These are phyloP conservation scores for Upupa epops DNA, from an alignment of 2,113 vertebrate genomes.

Conservation along the genomic window DNA sequence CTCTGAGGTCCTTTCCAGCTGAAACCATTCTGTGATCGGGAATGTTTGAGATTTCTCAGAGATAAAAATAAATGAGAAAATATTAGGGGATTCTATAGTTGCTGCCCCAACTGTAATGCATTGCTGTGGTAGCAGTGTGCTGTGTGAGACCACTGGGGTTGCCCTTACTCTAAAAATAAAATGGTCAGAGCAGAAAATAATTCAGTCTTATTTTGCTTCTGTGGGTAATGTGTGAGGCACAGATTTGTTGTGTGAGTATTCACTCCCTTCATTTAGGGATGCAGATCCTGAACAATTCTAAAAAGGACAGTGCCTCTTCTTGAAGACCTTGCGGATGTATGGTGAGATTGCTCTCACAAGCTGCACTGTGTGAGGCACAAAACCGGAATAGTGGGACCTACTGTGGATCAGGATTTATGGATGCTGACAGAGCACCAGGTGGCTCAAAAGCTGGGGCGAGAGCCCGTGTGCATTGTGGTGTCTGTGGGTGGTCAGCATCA, in stretches of 20 bases:
- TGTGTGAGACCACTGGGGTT: neutral
- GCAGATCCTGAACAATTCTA: neutral
- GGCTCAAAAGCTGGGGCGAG: neutral
- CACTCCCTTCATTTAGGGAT: neutral
- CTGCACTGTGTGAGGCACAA: neutral
- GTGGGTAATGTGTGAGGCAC: neutral
- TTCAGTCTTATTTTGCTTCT: neutral
- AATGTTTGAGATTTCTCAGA: neutral
- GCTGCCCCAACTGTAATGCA: conserved; percentile 29
- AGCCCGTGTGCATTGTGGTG: neutral
- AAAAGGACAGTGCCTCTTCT: neutral
- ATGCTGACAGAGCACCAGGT: neutral
- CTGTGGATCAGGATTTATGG: neutral
- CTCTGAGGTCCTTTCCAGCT: no score
- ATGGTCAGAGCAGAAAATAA: conserved; percentile 19
- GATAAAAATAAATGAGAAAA: neutral
- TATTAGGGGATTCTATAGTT: neutral
- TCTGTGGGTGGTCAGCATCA: neutral
- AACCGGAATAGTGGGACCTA: neutral
- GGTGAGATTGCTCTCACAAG: neutral
- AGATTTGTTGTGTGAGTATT: neutral
- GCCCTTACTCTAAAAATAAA: conserved; percentile 58
- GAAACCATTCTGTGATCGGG: no score
- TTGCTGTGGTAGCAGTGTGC: conserved; percentile 50
- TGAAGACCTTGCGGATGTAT: neutral